phyloP scores from a whole-genome alignment of 1,140 invertebrate species.

The Pogonomyrmex californicus region DNA sequence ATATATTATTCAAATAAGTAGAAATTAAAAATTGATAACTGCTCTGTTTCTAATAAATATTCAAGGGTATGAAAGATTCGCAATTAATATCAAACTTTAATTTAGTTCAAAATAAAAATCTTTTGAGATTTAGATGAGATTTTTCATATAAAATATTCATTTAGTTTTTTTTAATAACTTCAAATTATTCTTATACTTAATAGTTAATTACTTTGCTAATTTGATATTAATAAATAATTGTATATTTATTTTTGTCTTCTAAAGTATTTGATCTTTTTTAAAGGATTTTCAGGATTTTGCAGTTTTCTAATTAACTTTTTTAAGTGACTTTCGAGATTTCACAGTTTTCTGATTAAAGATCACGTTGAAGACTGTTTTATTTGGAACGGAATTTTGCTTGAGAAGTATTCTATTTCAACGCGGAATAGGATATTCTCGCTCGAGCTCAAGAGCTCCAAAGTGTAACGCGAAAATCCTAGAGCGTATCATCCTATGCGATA shows the following conservation, averaged over 20 bases:
- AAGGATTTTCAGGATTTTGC: background rate
- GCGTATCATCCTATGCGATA: slow-evolving; percentile 53
- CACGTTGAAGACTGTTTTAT: slow-evolving; percentile 38
- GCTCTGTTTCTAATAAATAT: background rate
- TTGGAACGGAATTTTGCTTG: slow-evolving; percentile 44
- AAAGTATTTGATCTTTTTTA: background rate
- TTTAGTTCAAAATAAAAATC: background rate
- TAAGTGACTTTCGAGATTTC: slow-evolving; percentile 35
- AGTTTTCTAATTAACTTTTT: slow-evolving; percentile 16
- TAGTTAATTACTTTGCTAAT: slow-evolving; percentile 19
- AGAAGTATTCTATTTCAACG: slow-evolving; percentile 44
- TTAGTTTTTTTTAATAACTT: background rate
- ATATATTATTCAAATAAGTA: background rate
- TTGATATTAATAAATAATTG: background rate
- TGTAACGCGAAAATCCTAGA: slow-evolving; percentile 1
- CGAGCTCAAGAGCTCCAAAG: background rate
- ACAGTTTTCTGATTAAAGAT: slow-evolving; percentile 26
- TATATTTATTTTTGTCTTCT: background rate
- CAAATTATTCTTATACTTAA: background rate
- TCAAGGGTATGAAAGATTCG: background rate
- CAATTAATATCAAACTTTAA: background rate
- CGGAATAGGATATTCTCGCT: slow-evolving; percentile 11
- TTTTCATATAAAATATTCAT: background rate
- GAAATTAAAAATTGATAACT: background rate
- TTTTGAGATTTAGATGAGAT: background rate